Evolutionary conservation across 2,797 vertebrate genomes (phyloP), one percentile per base, ranked within the genome.

Genomic region (Cirrhinus molitorella): DNA sequence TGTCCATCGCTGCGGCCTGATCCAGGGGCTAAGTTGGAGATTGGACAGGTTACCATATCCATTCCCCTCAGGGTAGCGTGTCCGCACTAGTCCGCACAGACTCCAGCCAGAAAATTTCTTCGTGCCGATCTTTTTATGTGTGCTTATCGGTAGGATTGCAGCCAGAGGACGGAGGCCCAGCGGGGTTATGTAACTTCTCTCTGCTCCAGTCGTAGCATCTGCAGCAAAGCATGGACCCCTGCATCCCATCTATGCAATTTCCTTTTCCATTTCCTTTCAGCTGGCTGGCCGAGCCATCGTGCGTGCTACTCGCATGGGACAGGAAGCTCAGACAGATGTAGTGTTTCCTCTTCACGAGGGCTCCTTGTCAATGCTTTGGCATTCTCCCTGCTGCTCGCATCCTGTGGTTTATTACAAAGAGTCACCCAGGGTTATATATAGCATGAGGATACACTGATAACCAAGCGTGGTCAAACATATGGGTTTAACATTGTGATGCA

Each of bases 241-340:
- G 74, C 37, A 49, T 83, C 74, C 77, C 84, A 87, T 83, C 73
- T 85, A 73, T 81, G 83, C 78, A 82, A 83, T 87, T 86, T 90
- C 87, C 87, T 87, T 76, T 87, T 77, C 86, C 71, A 74, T 86
- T 87, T 88, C 88, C 88, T 67, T 81, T 57, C 23, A 65, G 73
- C 68, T 51, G 4, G 43, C 57, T 68, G 57, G 43, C 57, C 2
- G 43, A 81, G 76, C 71, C 67, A 19, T 78, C 28, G 55, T 72
- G 51, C 45, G 19, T 51, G 68, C 77, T 43, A 55, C 51, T 53
- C 28, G 17, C 37, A 75, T 77, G 45, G 76, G 83, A 86, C 71
- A 85, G 88, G 83, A 90, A 76, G 43, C 83, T 83, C 59, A 66
- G 77, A 78, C 79, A 71, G 40, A 79, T 75, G 85, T 81, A 84